Conservation (phyloP, 2,797 vertebrate genomes). For the Taenioides sp. region DNA sequence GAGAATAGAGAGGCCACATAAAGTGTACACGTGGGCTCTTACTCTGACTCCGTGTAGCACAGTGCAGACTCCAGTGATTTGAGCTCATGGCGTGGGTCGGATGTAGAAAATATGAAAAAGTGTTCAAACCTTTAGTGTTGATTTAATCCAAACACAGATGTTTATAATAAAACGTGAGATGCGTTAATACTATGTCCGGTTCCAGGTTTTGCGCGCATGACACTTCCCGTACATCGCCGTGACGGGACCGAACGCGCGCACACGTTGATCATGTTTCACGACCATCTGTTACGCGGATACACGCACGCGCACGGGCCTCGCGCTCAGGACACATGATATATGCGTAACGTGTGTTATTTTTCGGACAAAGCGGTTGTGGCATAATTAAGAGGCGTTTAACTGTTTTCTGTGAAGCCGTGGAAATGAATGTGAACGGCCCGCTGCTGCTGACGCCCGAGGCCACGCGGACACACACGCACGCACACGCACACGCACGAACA, state of each 20-base stretch:
- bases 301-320: slow-evolving; percentile 45
- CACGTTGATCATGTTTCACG: slow-evolving; percentile 71
- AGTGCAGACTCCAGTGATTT: no score
- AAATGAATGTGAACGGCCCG: slow-evolving; percentile 24
- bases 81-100: no score
- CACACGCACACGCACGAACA: not conserved
- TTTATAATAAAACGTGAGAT: not conserved
- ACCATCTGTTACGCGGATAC: slow-evolving; percentile 64
- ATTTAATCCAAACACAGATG: not conserved
- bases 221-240: not conserved
- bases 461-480: not conserved
- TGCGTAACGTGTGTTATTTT: slow-evolving; percentile 3
- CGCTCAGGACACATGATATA: not conserved
- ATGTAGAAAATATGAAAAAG: not conserved
- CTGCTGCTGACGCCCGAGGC: slow-evolving; percentile 40
- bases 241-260: slow-evolving; percentile 30
- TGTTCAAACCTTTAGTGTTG: not conserved
- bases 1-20: no score
- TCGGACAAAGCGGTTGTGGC: not conserved
- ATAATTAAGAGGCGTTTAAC: slow-evolving; percentile 36
- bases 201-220: no score
- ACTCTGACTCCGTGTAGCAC: no score
- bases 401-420: slow-evolving; percentile 32
- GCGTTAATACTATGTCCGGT: no score
- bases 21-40: no score